These are phyloP conservation scores for Cheilosia variabilis DNA, from an alignment of 2,888 invertebrate genomes.

Conservation along the genomic window DNA sequence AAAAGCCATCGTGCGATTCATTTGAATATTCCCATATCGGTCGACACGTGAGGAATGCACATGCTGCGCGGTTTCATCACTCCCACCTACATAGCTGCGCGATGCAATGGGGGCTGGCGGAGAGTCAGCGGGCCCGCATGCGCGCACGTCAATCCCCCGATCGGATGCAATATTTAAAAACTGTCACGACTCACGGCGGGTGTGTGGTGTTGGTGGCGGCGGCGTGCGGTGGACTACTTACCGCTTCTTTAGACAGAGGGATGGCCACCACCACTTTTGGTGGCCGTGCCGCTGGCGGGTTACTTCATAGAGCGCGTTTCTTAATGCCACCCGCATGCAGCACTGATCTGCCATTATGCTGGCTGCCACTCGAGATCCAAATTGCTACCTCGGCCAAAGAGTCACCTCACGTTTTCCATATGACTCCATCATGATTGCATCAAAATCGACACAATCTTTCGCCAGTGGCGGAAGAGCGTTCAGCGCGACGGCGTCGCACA, in stretches of 20 bases:
- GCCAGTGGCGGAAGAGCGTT: not conserved
- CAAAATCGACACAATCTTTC: conserved; percentile 69
- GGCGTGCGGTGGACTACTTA: conserved; percentile 27
- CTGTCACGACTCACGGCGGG: conserved; percentile 71
- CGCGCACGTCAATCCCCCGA: conserved; percentile 66
- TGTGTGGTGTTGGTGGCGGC: conserved; percentile 16
- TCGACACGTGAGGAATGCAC: conserved; percentile 37
- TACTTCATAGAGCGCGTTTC: conserved; percentile 59
- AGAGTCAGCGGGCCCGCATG: conserved; percentile 46
- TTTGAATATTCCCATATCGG: conserved; percentile 70
- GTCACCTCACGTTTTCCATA: conserved; percentile 74
- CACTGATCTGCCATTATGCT: conserved; percentile 28
- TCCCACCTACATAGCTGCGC: conserved; percentile 8
- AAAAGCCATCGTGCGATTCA: conserved; percentile 69
- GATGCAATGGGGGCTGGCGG: not conserved
- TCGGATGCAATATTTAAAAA: conserved; percentile 74
- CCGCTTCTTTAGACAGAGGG: conserved; percentile 55
- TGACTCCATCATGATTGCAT: conserved; percentile 73
- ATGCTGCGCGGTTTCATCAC: conserved; percentile 55
- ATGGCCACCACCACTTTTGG: conserved; percentile 49
- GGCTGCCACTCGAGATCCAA: conserved; percentile 46
- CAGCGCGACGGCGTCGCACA: not conserved
- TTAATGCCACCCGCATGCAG: conserved; percentile 67
- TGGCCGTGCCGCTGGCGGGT: conserved; percentile 45
- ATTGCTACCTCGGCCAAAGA: conserved; percentile 65